Percentiles rank a stretch among this genome's conserved stretches.
phyloP scores from a whole-genome alignment of 2,113 vertebrate species.

The Muscicapa adusta region DNA sequence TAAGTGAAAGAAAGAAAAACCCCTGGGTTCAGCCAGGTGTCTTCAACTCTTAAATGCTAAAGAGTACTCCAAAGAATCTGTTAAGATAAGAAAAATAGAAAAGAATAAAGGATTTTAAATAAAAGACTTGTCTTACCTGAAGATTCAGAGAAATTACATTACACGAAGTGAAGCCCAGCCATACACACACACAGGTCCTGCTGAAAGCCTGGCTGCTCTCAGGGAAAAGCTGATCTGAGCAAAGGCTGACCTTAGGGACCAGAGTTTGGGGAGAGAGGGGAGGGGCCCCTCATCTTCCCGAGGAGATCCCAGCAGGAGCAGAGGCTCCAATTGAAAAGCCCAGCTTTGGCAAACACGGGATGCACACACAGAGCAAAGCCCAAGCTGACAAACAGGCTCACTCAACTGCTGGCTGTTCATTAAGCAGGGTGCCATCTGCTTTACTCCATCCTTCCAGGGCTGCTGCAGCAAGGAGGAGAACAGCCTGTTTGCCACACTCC shows the following conservation, averaged over 20 bases:
- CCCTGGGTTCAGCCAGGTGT: background rate
- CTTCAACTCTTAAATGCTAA: background rate
- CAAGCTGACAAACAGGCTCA: background rate
- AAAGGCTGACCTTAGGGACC: background rate
- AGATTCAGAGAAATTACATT: background rate
- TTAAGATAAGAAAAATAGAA: background rate
- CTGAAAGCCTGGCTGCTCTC: background rate
- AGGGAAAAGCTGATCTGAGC: rapidly evolving
- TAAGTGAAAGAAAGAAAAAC: background rate
- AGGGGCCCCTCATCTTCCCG: rapidly evolving
- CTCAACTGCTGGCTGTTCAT: background rate
- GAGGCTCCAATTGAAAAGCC: background rate
- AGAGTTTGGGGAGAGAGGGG: background rate
- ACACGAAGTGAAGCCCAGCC: background rate
- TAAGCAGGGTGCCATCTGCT: background rate
- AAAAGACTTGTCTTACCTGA: background rate
- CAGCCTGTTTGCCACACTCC: background rate
- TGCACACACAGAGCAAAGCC: background rate
- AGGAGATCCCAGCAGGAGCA: background rate
- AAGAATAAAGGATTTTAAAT: background rate
- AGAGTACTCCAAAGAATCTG: background rate
- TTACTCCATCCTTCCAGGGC: background rate
- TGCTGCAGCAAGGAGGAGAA: background rate
- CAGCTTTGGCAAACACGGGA: background rate
- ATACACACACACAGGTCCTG: background rate